Evolutionary conservation across 2,888 invertebrate genomes (phyloP), one percentile per base, ranked within the genome.

Genomic region (Eretmocerus hayati): DNA sequence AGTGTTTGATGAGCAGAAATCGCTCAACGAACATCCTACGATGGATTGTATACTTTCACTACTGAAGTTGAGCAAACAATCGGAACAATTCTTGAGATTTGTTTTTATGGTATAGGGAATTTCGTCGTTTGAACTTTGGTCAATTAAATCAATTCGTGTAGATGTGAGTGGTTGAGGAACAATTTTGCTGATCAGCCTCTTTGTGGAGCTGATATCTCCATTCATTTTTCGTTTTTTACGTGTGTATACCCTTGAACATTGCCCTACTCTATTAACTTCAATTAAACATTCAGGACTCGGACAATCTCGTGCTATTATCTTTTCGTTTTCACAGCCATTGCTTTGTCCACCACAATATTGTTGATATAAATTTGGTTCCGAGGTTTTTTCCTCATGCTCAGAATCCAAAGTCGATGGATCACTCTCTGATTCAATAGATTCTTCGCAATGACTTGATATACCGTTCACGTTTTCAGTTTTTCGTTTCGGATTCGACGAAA

Each of bases 191-290:
- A 55, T 32, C 16, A 53, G 53, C 33, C 46, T 31, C 5, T 55
- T 55, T 48, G 58, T 16, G 37, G 44, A 39, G 50, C 48, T 47
- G 48, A 48, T 33, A 42, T 58, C 52, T 32, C 62, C 60, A n/a
- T 62, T 58, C 15, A 55, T 36, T 11, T 60, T 59, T n/a, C 65
- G 64, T 48, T 64, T 65, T 42, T 70, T 71, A 48, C 65, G 67
- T 15, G 64, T 65, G 41, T 71, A 71, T n/a, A 69, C 69, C 48
- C 63, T 61, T 23, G 64, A 59, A 49, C 66, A 68, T 52, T 69
- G 66, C n/a, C 65, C 67, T 15, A 67, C 60, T 31, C 53, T 36
- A 21, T 55, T 58, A 18, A 56, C 46, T 18, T 54, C 52, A 6
- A 53, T 52, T 6, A 58, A 58, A 6, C 46, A 51, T 22, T 58